Conservation (phyloP, 2,888 invertebrate genomes). For the Amitus sp. region DNA sequence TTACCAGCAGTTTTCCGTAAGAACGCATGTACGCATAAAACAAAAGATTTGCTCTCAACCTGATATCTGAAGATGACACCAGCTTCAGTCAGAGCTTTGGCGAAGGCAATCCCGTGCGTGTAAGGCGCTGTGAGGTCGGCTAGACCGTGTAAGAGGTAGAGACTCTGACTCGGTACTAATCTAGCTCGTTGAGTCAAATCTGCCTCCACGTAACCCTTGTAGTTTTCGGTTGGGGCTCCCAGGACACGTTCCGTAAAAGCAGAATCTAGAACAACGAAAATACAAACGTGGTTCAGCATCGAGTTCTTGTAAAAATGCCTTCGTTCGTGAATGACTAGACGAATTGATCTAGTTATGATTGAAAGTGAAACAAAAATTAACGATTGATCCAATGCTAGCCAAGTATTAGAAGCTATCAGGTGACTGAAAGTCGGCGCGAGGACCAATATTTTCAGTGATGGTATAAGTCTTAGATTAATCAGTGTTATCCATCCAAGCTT, state of each 20-base stretch:
- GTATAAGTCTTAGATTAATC: too few relatives aligned
- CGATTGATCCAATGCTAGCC: too few relatives aligned
- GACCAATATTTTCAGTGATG: too few relatives aligned
- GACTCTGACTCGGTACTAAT: slow-evolving; percentile 87
- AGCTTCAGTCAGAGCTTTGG: slow-evolving; percentile 86
- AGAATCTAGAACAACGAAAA: slow-evolving; percentile 74
- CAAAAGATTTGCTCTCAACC: slow-evolving; percentile 68
- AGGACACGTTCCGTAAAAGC: slow-evolving; percentile 95
- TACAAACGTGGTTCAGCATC: slow-evolving; percentile 5
- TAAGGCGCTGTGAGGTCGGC: slow-evolving; percentile 94
- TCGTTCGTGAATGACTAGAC: too few relatives aligned
- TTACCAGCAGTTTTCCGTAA: too few relatives aligned
- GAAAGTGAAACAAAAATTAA: too few relatives aligned
- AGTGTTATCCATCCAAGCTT: too few relatives aligned
- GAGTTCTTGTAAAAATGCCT: too few relatives aligned
- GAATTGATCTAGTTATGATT: too few relatives aligned
- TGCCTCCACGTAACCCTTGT: slow-evolving; percentile 90
- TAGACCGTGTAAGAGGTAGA: slow-evolving; percentile 92
- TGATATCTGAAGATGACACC: slow-evolving; percentile 92
- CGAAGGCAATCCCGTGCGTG: slow-evolving; percentile 90
- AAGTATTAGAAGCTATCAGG: too few relatives aligned
- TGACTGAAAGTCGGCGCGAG: too few relatives aligned
- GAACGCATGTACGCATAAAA: too few relatives aligned
- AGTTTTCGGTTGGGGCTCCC: slow-evolving; percentile 88
- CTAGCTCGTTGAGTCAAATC: slow-evolving; percentile 89